Percentiles rank a stretch among this genome's conserved stretches.
phyloP scores from a whole-genome alignment of 1,140 invertebrate species.

The Plectrocnemia conspersa region DNA sequence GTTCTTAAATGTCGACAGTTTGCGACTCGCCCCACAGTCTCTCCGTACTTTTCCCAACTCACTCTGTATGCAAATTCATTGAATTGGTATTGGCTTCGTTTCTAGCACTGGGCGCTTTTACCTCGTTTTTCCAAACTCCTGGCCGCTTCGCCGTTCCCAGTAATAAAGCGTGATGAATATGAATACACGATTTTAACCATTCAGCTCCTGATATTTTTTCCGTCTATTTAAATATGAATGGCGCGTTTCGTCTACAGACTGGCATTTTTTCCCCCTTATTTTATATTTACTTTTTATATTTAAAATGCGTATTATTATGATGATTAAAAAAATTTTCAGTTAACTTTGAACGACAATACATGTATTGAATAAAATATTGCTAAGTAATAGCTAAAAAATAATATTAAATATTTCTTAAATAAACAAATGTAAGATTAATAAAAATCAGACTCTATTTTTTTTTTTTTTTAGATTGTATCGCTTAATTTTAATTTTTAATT shows the following conservation, averaged over 20 bases:
- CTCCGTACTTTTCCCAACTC: slow-evolving; percentile 16
- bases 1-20: no score
- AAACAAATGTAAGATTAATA: no score
- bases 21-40: not conserved
- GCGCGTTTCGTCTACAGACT: not conserved
- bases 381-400: no score
- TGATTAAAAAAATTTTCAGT: no score
- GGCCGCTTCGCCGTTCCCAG: not conserved
- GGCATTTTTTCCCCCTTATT: not conserved
- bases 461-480: no score
- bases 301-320: no score
- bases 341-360: no score
- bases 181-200: slow-evolving; percentile 8
- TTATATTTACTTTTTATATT: slow-evolving; percentile 10
- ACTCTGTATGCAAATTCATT: slow-evolving; percentile 6
- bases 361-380: no score
- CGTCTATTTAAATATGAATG: slow-evolving; percentile 6
- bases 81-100: slow-evolving; percentile 5
- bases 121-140: not conserved
- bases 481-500: no score
- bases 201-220: not conserved
- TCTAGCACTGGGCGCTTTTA: not conserved
- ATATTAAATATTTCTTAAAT: no score
- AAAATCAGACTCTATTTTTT: no score
- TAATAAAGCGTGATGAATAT: slow-evolving; percentile 7